Evolutionary conservation across 1,140 invertebrate genomes (phyloP).

Genomic region (Trachymyrmex cornetzi): DNA sequence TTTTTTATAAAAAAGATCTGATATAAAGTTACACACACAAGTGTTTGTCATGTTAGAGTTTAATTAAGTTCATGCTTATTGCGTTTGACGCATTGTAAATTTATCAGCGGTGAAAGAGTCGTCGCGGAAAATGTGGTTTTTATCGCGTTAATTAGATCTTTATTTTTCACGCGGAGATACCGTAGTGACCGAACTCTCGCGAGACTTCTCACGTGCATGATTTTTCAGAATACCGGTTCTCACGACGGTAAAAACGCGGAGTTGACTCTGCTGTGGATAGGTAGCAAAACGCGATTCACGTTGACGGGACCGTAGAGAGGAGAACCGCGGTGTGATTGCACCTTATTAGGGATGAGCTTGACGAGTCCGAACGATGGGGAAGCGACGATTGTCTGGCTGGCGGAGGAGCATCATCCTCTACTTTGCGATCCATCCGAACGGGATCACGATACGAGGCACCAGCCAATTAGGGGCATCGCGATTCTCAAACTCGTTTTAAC

Average conservation of each 20-base stretch:
- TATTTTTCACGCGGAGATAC: neutral
- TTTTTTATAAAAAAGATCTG: neutral
- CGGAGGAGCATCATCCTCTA: constrained; percentile 77
- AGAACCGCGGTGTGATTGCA: constrained; percentile 76
- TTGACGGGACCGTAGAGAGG: constrained; percentile 49
- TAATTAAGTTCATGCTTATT: constrained; percentile 1
- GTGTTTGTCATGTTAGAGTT: neutral
- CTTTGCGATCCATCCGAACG: constrained; percentile 69
- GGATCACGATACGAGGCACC: constrained; percentile 69
- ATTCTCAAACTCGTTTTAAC: constrained; percentile 75
- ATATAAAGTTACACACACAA: neutral
- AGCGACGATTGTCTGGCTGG: constrained; percentile 74
- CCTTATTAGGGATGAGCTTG: constrained; percentile 78
- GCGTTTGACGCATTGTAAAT: constrained; percentile 1
- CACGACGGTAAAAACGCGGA: neutral
- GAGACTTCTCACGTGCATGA: neutral
- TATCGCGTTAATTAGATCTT: neutral
- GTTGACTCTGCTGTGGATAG: constrained; percentile 21
- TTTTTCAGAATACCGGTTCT: constrained; percentile 38
- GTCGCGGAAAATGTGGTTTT: neutral
- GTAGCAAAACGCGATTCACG: constrained; percentile 23
- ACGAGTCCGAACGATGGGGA: constrained; percentile 58
- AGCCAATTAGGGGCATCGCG: constrained; percentile 79
- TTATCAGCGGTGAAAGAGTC: neutral
- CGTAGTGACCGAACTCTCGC: constrained; percentile 35